phyloP scores from a whole-genome alignment of 2,113 vertebrate species.

The Ginglymostoma cirratum region DNA sequence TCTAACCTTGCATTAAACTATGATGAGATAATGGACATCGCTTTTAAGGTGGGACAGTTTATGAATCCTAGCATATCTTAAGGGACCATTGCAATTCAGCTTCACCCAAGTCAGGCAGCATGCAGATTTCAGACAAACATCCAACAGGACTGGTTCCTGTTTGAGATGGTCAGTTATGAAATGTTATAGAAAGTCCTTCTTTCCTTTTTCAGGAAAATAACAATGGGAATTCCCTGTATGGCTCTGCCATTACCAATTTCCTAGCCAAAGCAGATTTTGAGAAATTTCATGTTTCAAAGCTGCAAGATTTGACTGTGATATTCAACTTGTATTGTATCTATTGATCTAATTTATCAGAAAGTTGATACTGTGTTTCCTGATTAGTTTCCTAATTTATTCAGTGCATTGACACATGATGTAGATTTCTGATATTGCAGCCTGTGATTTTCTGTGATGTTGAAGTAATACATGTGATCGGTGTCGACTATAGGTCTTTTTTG shows the following conservation, averaged over 20 bases:
- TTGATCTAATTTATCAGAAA: background rate
- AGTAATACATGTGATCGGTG: background rate
- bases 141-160: background rate
- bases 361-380: background rate
- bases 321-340: background rate
- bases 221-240: background rate
- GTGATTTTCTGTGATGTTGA: too few species aligned
- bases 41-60: background rate
- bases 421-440: background rate
- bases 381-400: background rate
- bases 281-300: background rate
- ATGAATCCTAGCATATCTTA: background rate
- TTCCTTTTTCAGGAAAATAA: background rate
- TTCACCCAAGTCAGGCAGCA: background rate
- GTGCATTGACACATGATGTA: background rate
- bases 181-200: background rate
- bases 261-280: background rate
- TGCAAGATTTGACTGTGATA: background rate
- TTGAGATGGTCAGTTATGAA: background rate
- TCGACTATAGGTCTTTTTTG: background rate
- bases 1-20: background rate
- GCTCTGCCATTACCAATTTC: background rate
- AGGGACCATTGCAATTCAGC: background rate
- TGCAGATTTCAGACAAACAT: background rate
- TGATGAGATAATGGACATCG: background rate